Evolutionary conservation across 2,888 invertebrate genomes (phyloP), one percentile per base, ranked within the genome.

Genomic region (Formica aserva): DNA sequence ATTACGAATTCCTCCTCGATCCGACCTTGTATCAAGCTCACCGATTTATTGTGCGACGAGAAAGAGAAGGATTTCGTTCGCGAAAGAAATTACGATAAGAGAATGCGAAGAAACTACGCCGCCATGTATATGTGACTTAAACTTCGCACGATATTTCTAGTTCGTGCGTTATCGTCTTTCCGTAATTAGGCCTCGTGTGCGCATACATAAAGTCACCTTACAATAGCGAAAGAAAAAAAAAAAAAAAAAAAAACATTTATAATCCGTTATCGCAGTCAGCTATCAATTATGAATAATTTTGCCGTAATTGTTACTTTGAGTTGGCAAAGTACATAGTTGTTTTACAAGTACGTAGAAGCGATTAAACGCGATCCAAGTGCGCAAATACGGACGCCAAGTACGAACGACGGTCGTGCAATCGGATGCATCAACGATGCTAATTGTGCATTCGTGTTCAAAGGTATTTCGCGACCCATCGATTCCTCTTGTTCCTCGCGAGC

Each of bases 41-140:
- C 3, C 75, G 6, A 55, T 8, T 60, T 22, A 81, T 18, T 41
- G 9, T 41, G 35, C 18, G 38, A 35, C 32, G 29, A n/a, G 26
- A 62, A 18, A 9, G 65, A 72, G 55, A 75, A 69, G 63, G 38
- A 67, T 48, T 66, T 52, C 41, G 13, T 75, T 63, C 32, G 13
- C 9, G 35, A 32, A 52, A 18, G 35, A 66, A 48, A 52, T 35
- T 52, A 26, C 4, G 15, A 29, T 15, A 69, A 55, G 35, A 0
- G 13, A n/a, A 26, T 11, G 13, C 18, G 22, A 26, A 72, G 22
- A 65, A 2, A 65, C 8, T 29, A n/a, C 22, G 22, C 4, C 18
- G 22, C 32, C 45, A 32, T 13, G 8, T 48, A 22, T 63, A 57
- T 22, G 65, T 41, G n/a, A n/a, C 48, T 67, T 38, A 55, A 38